Evolutionary conservation across 2,797 vertebrate genomes (phyloP), one percentile per base, ranked within the genome.

Genomic region (Caiman crocodilus): DNA sequence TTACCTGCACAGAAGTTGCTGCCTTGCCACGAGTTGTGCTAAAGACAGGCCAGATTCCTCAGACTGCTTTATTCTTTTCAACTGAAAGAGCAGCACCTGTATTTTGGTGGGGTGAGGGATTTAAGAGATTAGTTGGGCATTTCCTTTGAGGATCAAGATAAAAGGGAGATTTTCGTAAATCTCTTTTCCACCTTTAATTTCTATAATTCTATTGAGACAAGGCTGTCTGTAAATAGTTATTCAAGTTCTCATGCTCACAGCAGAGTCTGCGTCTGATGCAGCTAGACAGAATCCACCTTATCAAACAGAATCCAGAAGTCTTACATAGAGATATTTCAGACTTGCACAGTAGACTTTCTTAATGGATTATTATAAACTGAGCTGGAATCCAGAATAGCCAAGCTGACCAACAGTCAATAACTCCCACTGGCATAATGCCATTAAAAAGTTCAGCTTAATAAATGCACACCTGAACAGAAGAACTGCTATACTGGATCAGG

Each of bases 101-200:
- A 14, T 1, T 9, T 76, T 14, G 69, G 81, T 15, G 61, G 50
- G 60, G 9, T 55, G 26, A 14, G 15, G 55, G 91, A 90, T 96
- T 50, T 96, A 96, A 92, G 92, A 93, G 89, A 93, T 97, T 95
- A 93, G 64, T 84, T 86, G 80, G 80, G 90, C 92, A 96, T 96
- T 96, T 95, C 92, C 94, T 90, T 84, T 89, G 79, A 88, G 92
- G 88, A 96, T 96, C 85, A 85, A 91, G 88, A 95, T 90, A 58
- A 89, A 90, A 94, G 92, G 35, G 76, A 84, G 7, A 85, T 90
- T 95, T 91, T 81, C 94, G 1, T 93, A 87, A 90, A 76, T 94
- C 87, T 76, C 15, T 84, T 42, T 95, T 93, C 76, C 25, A 57
- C 92, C 83, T 90, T 94, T n/a, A 50, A 50, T 50, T 50, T 50